A percentile compares a stretch with the other conserved stretches of the same genome.
These are phyloP conservation scores for Andrena bicolor DNA, from an alignment of 2,888 invertebrate species.

Conservation along the genomic window DNA sequence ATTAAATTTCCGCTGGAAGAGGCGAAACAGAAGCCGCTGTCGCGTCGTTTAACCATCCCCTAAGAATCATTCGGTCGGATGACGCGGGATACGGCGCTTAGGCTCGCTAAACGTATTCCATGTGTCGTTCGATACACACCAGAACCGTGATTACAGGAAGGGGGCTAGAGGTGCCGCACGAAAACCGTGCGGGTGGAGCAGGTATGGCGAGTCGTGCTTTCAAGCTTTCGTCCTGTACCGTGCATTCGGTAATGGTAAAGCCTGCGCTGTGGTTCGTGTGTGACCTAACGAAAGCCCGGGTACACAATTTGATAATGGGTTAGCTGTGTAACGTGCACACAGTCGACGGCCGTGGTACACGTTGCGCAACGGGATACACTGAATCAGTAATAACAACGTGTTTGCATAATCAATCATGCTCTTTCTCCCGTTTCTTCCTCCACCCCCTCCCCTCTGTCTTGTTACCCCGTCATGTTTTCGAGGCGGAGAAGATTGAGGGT, in stretches of 20 bases:
- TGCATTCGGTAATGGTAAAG: slow-evolving; percentile 49
- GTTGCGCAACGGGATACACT: slow-evolving; percentile 64
- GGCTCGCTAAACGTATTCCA: slow-evolving; percentile 18
- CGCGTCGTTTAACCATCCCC: not conserved
- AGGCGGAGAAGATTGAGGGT: slow-evolving; percentile 33
- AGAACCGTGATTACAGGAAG: slow-evolving; percentile 52
- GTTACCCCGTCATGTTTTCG: slow-evolving; percentile 39
- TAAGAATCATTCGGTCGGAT: slow-evolving; percentile 23
- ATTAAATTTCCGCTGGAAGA: too few relatives aligned
- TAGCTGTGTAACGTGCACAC: slow-evolving; percentile 78
- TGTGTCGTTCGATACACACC: slow-evolving; percentile 37
- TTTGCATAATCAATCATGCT: slow-evolving; percentile 81
- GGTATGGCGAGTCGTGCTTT: slow-evolving; percentile 55
- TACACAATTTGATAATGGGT: slow-evolving; percentile 82
- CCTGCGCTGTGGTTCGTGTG: slow-evolving; percentile 68
- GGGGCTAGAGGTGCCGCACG: slow-evolving; percentile 47
- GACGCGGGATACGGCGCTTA: slow-evolving; percentile 23
- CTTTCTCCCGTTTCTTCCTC: slow-evolving; percentile 63
- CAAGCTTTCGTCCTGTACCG: slow-evolving; percentile 60
- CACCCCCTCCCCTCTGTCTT: not conserved
- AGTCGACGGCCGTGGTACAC: slow-evolving; percentile 65
- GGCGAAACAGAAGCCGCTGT: too few relatives aligned
- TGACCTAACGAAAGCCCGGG: slow-evolving; percentile 74
- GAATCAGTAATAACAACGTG: slow-evolving; percentile 79
- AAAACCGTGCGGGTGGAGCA: slow-evolving; percentile 46